A percentile compares a stretch with the other conserved stretches of the same genome.
Conservation (phyloP, 2,113 vertebrate species). For the Tympanuchus pallidicinctus region DNA sequence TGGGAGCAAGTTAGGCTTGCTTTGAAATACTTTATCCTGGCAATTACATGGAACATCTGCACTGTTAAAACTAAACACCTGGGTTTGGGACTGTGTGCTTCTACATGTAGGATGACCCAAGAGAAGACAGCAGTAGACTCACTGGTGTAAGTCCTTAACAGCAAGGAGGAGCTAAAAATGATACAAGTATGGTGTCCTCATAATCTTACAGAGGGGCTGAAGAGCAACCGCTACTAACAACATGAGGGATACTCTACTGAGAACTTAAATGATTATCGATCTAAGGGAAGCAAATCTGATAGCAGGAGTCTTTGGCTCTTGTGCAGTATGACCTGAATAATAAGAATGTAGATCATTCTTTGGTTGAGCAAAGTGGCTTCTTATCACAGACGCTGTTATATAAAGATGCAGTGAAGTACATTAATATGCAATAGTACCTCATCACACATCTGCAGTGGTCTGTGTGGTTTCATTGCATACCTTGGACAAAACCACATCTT, state of each 20-base stretch:
- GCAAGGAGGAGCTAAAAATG: neutral
- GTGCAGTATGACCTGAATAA: neutral
- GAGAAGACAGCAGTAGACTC: neutral
- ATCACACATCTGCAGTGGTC: neutral
- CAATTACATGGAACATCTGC: neutral
- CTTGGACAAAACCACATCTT: neutral
- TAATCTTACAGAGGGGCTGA: neutral
- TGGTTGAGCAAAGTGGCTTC: neutral
- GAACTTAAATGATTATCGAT: neutral
- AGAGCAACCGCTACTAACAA: neutral
- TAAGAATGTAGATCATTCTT: neutral
- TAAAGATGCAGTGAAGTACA: neutral
- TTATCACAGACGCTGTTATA: neutral
- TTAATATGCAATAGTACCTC: neutral
- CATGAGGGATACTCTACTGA: neutral
- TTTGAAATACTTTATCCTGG: neutral
- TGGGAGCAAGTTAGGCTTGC: neutral
- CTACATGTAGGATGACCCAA: neutral
- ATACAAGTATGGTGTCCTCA: neutral
- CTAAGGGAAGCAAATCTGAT: neutral
- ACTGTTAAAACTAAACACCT: neutral
- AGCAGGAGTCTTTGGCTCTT: neutral
- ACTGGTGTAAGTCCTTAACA: neutral
- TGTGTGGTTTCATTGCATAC: neutral
- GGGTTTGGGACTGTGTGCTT: neutral